These are phyloP conservation scores for cattle (Bos taurus) DNA, from an alignment of 2,113 vertebrate species.

Conservation along the genomic window DNA sequence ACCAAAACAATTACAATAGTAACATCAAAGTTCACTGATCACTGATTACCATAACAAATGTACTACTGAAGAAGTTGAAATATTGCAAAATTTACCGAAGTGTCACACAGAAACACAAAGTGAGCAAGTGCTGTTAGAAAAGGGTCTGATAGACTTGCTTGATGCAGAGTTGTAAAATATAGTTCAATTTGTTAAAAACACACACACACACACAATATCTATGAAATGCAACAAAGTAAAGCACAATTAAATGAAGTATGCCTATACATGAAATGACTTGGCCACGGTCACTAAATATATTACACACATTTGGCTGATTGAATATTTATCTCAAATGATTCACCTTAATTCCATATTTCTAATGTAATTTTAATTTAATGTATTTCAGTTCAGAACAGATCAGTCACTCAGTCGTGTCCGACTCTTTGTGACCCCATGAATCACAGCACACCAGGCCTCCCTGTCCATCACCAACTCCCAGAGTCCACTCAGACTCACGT, in stretches of 20 bases:
- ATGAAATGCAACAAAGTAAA: not conserved
- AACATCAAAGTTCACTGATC: not conserved
- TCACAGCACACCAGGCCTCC: too few species aligned
- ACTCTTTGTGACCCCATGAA: too few species aligned
- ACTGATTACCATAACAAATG: not conserved
- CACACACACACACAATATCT: not conserved
- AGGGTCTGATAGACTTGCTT: not conserved
- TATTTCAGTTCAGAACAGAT: too few species aligned
- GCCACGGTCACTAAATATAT: not conserved
- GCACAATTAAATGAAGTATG: not conserved
- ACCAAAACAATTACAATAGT: not conserved
- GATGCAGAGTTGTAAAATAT: not conserved
- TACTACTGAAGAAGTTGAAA: not conserved
- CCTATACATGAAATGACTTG: not conserved
- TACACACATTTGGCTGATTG: not conserved
- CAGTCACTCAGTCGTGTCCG: rapidly evolving
- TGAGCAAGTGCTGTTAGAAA: not conserved
- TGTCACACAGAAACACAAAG: not conserved
- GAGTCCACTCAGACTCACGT: too few species aligned
- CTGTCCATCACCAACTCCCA: rapidly evolving
- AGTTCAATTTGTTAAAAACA: not conserved
- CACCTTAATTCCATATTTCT: not conserved
- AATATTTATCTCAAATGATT: not conserved
- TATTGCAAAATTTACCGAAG: not conserved
- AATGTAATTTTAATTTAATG: not conserved